Percentiles rank a stretch among this genome's conserved stretches.
Evolutionary conservation across 2,113 vertebrate genomes (phyloP).

Genomic region (Saguinus imperator): DNA sequence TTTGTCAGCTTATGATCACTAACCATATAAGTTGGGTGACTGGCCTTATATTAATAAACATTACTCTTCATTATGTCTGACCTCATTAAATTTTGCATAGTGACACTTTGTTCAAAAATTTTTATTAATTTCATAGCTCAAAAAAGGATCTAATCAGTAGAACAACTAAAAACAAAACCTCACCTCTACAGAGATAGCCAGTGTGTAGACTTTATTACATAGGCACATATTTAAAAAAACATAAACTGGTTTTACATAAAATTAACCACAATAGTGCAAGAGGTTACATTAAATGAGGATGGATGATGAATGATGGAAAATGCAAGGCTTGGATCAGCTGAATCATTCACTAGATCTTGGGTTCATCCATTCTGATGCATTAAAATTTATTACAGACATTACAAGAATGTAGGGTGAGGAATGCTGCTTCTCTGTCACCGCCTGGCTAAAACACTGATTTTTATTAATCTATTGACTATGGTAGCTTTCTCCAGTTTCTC

Average conservation of each 20-base stretch:
- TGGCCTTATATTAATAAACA: not conserved
- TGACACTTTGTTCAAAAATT: constrained; percentile 60
- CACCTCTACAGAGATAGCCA: constrained; percentile 81
- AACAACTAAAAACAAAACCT: constrained; percentile 63
- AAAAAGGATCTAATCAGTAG: constrained; percentile 68
- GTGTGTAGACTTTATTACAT: constrained; percentile 87
- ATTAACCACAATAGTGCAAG: constrained; percentile 82
- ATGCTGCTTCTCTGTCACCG: not conserved
- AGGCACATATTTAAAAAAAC: constrained; percentile 71
- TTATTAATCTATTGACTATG: not conserved
- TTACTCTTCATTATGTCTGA: not conserved
- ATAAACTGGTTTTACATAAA: constrained; percentile 82
- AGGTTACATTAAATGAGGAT: constrained; percentile 62
- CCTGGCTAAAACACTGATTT: not conserved
- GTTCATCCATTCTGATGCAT: not conserved
- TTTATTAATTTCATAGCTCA: constrained; percentile 82
- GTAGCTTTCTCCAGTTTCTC: not conserved
- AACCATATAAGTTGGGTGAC: not conserved
- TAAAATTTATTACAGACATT: not conserved
- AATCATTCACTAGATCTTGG: not conserved
- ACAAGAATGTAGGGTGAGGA: not conserved
- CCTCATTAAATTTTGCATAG: constrained; percentile 57
- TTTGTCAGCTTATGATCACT: not conserved
- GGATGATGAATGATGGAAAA: constrained; percentile 41
- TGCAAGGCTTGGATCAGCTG: constrained; percentile 13